A percentile compares a stretch with the other conserved stretches of the same genome.
phyloP scores from a whole-genome alignment of 23 tunicate species.

The Ascidia mentula region DNA sequence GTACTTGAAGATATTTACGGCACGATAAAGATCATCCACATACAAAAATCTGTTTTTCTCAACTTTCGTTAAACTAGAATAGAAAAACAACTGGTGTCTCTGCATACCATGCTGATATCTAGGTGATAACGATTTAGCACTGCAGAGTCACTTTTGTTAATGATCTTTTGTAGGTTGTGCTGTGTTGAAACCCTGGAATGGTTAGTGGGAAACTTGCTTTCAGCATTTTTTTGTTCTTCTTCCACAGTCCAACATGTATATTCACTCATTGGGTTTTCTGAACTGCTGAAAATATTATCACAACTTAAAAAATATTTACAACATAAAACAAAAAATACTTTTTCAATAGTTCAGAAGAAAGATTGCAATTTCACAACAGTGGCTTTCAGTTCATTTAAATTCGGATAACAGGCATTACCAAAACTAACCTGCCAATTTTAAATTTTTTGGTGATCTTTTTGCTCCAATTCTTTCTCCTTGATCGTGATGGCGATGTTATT shows the following conservation, averaged over 20 bases:
- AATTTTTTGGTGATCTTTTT: constrained; percentile 45
- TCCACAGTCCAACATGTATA: constrained; percentile 48
- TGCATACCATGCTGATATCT: constrained; percentile 56
- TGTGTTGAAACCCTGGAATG: constrained; percentile 2
- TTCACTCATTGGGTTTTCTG: constrained; percentile 36
- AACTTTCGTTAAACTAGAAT: background rate
- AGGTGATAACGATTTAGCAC: constrained; percentile 53
- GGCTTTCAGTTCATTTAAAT: background rate
- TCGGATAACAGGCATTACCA: background rate
- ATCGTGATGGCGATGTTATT: constrained; percentile 36
- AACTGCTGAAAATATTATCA: constrained; percentile 21
- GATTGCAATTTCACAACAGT: background rate
- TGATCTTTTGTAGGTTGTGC: constrained; percentile 15
- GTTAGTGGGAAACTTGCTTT: background rate
- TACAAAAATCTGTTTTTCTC: background rate
- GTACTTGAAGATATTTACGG: too few species aligned
- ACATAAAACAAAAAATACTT: too few species aligned
- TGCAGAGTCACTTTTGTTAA: constrained; percentile 21
- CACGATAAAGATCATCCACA: background rate
- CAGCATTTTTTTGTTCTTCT: background rate
- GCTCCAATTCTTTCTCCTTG: constrained; percentile 57
- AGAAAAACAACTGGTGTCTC: background rate
- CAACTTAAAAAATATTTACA: too few species aligned
- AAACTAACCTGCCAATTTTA: constrained; percentile 49
- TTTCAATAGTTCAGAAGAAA: too few species aligned